Conservation (phyloP, 2,797 vertebrate species). For the Macropus fuliginosus region DNA sequence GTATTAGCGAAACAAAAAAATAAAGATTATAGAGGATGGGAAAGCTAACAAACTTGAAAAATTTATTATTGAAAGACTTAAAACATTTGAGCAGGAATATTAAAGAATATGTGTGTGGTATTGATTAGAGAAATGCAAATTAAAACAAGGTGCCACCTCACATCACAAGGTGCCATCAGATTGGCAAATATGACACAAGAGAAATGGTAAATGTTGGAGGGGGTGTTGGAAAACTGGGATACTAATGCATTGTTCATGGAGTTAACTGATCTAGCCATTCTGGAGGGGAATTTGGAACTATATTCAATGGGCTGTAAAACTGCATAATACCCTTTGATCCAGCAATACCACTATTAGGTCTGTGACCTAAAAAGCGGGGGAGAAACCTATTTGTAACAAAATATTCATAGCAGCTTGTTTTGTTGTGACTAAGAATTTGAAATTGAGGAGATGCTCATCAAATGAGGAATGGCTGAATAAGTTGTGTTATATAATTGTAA, state of each 20-base stretch:
- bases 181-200: not conserved
- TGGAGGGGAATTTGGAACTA: not conserved
- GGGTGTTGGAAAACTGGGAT: not conserved
- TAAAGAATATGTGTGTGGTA: not conserved
- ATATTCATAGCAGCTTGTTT: not conserved
- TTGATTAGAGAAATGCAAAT: not conserved
- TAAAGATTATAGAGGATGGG: not conserved
- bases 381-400: not conserved
- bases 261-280: not conserved
- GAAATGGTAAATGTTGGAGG: not conserved
- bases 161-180: not conserved
- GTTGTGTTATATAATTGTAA: not conserved
- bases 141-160: not conserved
- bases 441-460: not conserved
- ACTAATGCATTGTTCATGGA: not conserved
- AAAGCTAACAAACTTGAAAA: not conserved
- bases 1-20: not conserved
- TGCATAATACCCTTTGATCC: not conserved
- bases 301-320: not conserved
- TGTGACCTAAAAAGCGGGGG: not conserved
- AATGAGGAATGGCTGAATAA: not conserved
- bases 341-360: not conserved
- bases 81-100: not conserved
- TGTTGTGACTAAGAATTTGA: not conserved
- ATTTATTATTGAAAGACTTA: not conserved